phyloP scores from a whole-genome alignment of 2,888 invertebrate genomes.

The Danaus chrysippus region DNA sequence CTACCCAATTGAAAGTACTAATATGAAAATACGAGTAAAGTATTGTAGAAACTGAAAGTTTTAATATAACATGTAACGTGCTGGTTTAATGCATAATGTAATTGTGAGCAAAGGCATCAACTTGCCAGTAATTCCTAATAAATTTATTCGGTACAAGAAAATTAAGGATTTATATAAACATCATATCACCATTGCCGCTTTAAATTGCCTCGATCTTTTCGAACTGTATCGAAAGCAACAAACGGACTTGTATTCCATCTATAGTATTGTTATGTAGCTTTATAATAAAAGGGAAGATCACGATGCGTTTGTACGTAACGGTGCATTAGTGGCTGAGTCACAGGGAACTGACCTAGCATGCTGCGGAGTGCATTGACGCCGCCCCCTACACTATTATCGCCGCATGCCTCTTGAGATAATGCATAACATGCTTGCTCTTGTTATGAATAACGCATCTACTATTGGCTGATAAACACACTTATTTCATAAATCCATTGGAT shows the following conservation, averaged over 20 bases:
- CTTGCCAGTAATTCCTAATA: constrained; percentile 46
- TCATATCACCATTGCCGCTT: constrained; percentile 39
- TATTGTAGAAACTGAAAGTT: constrained; percentile 60
- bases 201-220: constrained; percentile 6
- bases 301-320: constrained; percentile 69
- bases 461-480: constrained; percentile 53
- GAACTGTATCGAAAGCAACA: constrained; percentile 24
- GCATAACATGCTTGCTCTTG: constrained; percentile 60
- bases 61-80: constrained; percentile 65
- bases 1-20: background rate
- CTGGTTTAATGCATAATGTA: constrained; percentile 67
- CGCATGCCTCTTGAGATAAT: constrained; percentile 74
- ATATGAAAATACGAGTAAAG: constrained; percentile 12
- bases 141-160: constrained; percentile 25
- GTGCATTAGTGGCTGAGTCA: constrained; percentile 72
- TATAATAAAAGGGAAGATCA: constrained; percentile 53
- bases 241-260: constrained; percentile 16
- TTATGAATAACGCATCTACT: constrained; percentile 75
- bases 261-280: constrained; percentile 18
- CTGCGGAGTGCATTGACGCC: constrained; percentile 75
- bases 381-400: constrained; percentile 68
- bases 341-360: constrained; percentile 79
- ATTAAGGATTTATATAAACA: constrained; percentile 16
- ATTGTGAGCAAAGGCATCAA: constrained; percentile 57
- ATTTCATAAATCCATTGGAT: constrained; percentile 52